phyloP scores from a whole-genome alignment of 2,797 vertebrate species.

The Myoxocephalus aenaeus region DNA sequence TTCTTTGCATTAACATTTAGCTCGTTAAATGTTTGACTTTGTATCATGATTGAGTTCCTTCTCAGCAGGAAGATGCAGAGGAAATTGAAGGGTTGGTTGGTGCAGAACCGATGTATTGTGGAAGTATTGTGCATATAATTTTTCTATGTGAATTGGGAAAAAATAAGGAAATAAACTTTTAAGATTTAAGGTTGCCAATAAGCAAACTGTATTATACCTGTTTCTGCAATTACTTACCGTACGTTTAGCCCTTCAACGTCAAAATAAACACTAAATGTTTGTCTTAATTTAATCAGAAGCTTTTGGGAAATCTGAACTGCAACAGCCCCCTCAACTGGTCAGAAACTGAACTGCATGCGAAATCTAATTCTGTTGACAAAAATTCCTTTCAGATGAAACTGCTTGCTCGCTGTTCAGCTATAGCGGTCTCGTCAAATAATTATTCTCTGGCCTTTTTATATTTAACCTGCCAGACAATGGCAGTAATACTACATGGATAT shows the following conservation, averaged over 20 bases:
- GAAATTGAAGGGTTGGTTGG: constrained; percentile 48
- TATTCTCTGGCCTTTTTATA: neutral
- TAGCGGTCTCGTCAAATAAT: neutral
- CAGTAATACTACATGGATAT: neutral
- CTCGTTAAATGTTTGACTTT: constrained; percentile 51
- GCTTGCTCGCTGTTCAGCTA: neutral
- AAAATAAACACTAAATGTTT: neutral
- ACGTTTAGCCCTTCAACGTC: neutral
- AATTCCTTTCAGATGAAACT: neutral
- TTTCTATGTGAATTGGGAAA: constrained; percentile 70
- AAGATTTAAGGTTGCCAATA: constrained; percentile 36
- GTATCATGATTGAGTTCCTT: constrained; percentile 33
- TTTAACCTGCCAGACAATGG: neutral
- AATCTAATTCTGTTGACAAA: constrained; percentile 5
- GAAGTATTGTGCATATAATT: constrained; percentile 63
- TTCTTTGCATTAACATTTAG: constrained; percentile 53
- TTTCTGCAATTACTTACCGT: neutral
- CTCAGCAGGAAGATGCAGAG: constrained; percentile 37
- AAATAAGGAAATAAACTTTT: constrained; percentile 75
- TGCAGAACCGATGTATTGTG: constrained; percentile 61
- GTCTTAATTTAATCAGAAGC: neutral
- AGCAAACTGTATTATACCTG: neutral
- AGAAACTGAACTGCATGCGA: constrained; percentile 19
- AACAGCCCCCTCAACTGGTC: constrained; percentile 31
- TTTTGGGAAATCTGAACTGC: constrained; percentile 3